Conservation (phyloP, 2,113 vertebrate genomes). For the chimpanzee (Pan troglodytes) region DNA sequence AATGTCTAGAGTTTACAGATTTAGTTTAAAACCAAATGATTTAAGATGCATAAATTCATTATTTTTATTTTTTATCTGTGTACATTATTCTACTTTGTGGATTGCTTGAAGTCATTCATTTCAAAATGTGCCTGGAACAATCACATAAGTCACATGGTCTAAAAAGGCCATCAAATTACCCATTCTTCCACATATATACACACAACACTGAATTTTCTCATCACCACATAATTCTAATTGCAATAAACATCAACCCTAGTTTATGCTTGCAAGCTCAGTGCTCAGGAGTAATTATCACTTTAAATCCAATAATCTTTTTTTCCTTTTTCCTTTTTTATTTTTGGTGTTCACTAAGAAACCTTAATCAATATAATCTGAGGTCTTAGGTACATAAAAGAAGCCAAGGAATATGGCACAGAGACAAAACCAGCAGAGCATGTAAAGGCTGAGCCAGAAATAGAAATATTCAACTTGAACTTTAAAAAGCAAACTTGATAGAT, state of each 20-base stretch:
- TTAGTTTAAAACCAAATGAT: not conserved
- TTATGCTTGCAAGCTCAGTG: not conserved
- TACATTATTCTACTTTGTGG: not conserved
- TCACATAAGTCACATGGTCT: not conserved
- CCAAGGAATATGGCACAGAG: not conserved
- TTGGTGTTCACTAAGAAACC: not conserved
- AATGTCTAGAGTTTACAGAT: not conserved
- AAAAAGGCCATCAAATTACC: not conserved
- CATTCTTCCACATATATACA: not conserved
- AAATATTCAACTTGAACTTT: slow-evolving; percentile 64
- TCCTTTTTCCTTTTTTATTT: not conserved
- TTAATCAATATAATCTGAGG: not conserved
- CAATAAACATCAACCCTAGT: not conserved
- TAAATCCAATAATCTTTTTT: not conserved
- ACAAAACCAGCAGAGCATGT: not conserved
- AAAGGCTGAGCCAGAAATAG: slow-evolving; percentile 28
- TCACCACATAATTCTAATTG: not conserved
- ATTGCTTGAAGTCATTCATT: not conserved
- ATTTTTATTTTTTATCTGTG: not conserved
- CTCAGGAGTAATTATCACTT: not conserved
- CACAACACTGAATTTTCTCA: not conserved
- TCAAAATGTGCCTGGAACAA: not conserved
- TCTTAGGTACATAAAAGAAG: not conserved
- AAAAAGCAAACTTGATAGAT: slow-evolving; percentile 18
- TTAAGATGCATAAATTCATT: not conserved